Evolutionary conservation across 1,140 invertebrate genomes (phyloP).

Genomic region (Radopholus similis): DNA sequence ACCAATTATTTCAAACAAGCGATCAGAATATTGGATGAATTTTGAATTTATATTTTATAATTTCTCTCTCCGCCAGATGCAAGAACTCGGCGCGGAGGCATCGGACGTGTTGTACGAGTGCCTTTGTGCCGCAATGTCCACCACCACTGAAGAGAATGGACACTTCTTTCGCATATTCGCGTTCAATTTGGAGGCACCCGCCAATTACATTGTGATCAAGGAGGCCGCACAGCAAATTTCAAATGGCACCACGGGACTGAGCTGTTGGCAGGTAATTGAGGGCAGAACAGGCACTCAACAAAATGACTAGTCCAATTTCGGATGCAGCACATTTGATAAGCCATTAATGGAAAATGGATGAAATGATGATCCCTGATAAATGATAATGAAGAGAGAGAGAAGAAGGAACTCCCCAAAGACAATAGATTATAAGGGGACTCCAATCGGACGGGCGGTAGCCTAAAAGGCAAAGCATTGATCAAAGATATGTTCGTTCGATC

Average conservation of each 20-base stretch:
- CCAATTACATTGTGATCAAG: slow-evolving; percentile 11
- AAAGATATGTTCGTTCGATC: no score
- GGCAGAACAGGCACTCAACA: no score
- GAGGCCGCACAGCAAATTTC: slow-evolving; percentile 10
- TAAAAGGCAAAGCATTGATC: no score
- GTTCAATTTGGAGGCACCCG: background rate
- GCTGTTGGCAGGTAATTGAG: slow-evolving; percentile 13
- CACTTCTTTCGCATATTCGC: slow-evolving; percentile 4
- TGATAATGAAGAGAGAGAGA: no score
- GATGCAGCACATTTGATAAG: no score
- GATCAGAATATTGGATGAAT: background rate
- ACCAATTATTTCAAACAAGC: no score
- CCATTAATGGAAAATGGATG: no score
- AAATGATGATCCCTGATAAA: no score
- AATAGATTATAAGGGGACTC: no score
- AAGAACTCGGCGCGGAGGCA: background rate
- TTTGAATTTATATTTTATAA: background rate
- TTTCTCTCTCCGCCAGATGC: background rate
- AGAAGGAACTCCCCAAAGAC: no score
- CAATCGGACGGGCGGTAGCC: no score
- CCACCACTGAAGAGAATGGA: background rate
- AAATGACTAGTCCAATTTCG: no score
- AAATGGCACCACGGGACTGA: slow-evolving; percentile 21
- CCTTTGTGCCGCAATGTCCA: slow-evolving; percentile 12
- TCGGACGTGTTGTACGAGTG: slow-evolving; percentile 17